A percentile compares a stretch with the other conserved stretches of the same genome.
These are phyloP conservation scores for Sinosuthora webbiana DNA, from an alignment of 2,113 vertebrate species.

Conservation along the genomic window DNA sequence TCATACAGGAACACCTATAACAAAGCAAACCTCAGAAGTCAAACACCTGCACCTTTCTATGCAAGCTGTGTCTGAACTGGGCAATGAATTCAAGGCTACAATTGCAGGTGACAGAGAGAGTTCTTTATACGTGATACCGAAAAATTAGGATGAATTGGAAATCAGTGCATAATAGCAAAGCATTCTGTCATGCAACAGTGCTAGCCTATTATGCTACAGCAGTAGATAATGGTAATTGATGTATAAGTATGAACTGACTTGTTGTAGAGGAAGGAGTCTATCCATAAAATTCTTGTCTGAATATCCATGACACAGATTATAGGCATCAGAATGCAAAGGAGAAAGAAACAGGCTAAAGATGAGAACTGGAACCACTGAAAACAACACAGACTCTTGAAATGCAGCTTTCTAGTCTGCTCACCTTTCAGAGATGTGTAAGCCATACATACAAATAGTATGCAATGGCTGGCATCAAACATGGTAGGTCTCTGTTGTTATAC, in stretches of 20 bases:
- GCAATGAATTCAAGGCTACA: not conserved
- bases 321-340: not conserved
- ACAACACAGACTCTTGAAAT: not conserved
- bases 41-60: not conserved
- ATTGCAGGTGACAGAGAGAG: not conserved
- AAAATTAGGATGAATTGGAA: not conserved
- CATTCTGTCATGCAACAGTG: not conserved
- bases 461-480: not conserved
- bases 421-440: not conserved
- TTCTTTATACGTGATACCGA: not conserved
- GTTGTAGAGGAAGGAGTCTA: not conserved
- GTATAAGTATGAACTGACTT: not conserved
- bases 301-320: not conserved
- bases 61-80: not conserved
- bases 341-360: not conserved
- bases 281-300: not conserved
- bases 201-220: not conserved
- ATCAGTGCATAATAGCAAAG: not conserved
- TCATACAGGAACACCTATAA: not conserved
- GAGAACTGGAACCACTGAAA: not conserved
- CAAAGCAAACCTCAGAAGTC: not conserved
- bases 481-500: not conserved
- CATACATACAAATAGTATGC: not conserved
- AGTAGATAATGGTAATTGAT: not conserved
- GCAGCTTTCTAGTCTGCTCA: not conserved